Evolutionary conservation across 2,888 invertebrate genomes (phyloP).

Genomic region (Tillus elongatus): DNA sequence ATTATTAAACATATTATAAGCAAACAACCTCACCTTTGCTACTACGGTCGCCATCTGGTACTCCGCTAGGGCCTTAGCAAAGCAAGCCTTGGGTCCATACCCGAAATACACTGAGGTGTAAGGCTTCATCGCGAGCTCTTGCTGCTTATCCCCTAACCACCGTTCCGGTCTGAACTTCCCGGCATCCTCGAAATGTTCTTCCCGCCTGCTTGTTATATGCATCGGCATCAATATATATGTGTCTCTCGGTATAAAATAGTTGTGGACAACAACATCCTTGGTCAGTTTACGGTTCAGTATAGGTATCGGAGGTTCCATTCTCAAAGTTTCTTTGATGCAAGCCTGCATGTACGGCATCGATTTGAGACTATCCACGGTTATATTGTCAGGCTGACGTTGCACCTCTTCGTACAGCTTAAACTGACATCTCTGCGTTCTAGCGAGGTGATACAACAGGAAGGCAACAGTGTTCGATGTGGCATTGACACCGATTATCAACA

Average conservation of each 20-base stretch:
- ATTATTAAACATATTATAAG: not conserved
- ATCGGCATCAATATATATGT: conserved; percentile 58
- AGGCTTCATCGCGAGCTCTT: conserved; percentile 37
- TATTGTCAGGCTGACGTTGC: conserved; percentile 22
- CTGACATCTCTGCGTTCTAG: conserved; percentile 56
- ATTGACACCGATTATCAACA: conserved; percentile 57
- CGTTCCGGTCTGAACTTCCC: conserved; percentile 53
- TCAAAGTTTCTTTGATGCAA: conserved; percentile 54
- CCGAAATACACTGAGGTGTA: conserved; percentile 59
- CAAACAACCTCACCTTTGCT: conserved; percentile 49
- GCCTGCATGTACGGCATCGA: conserved; percentile 51
- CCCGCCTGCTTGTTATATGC: conserved; percentile 51
- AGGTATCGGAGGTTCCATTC: conserved; percentile 57
- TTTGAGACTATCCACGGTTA: conserved; percentile 28
- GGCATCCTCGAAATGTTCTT: conserved; percentile 58
- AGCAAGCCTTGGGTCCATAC: conserved; percentile 51
- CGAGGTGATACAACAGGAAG: conserved; percentile 58
- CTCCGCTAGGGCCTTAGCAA: conserved; percentile 55
- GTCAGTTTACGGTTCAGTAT: conserved; percentile 51
- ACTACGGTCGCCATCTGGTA: conserved; percentile 50
- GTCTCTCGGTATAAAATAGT: conserved; percentile 47
- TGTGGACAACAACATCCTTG: conserved; percentile 51
- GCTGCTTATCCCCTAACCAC: conserved; percentile 45
- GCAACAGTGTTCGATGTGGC: conserved; percentile 53
- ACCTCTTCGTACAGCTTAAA: conserved; percentile 55